Evolutionary conservation across 2,113 vertebrate species (phyloP).

Genomic region (Nyctereutes procyonoides): DNA sequence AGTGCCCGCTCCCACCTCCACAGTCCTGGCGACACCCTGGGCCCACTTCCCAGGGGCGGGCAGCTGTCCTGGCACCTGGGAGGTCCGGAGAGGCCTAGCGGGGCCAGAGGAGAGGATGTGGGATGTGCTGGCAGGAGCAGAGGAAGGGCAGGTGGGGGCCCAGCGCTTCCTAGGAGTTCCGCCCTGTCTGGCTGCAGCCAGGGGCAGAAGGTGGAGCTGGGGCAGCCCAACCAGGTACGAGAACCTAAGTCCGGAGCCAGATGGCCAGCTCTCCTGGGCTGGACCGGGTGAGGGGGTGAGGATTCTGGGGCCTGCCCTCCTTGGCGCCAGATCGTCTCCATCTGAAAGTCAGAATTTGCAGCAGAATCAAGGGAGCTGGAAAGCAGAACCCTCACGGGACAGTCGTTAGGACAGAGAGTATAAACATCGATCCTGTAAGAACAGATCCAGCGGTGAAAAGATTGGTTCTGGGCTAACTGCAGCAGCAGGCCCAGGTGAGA

Average conservation of each 20-base stretch:
- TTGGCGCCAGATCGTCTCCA: background rate
- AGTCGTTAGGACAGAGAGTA: background rate
- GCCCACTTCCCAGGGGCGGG: background rate
- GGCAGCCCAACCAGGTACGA: background rate
- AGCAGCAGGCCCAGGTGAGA: accelerated
- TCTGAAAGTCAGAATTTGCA: background rate
- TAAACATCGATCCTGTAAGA: background rate
- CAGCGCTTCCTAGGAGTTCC: conserved; percentile 53
- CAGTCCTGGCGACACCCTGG: background rate
- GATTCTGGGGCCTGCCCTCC: background rate
- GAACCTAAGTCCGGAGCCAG: background rate
- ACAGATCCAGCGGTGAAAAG: background rate
- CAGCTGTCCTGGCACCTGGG: background rate
- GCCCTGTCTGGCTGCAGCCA: background rate
- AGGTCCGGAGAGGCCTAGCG: background rate
- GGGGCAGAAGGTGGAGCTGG: background rate
- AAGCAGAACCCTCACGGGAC: background rate
- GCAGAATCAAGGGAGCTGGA: background rate
- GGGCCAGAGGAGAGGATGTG: background rate
- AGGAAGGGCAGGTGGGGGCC: background rate
- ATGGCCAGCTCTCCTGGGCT: background rate
- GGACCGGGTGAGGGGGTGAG: background rate
- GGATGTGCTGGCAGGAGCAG: background rate
- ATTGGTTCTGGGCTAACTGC: background rate
- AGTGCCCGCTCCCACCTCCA: conserved; percentile 14